Evolutionary conservation across 1,140 invertebrate genomes (phyloP).

Genomic region (Berghia stephanieae): DNA sequence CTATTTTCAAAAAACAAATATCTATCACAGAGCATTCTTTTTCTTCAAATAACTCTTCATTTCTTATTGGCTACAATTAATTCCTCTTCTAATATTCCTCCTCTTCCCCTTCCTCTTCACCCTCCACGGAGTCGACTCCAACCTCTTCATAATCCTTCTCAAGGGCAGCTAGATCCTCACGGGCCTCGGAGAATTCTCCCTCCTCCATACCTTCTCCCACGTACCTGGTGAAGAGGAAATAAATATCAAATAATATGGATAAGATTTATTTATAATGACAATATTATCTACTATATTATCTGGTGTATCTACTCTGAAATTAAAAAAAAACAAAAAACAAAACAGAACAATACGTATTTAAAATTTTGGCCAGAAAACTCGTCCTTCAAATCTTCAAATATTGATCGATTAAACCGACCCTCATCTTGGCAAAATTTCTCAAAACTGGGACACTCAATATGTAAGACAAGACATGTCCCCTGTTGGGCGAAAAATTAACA

Average conservation of each 20-base stretch:
- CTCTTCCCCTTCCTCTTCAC: slow-evolving; percentile 29
- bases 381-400: no score
- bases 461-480: no score
- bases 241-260: no score
- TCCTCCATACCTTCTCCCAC: slow-evolving; percentile 69
- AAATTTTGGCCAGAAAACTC: no score
- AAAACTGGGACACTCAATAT: no score
- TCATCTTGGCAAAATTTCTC: no score
- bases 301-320: background rate
- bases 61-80: background rate
- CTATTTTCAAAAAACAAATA: background rate
- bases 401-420: no score
- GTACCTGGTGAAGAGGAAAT: slow-evolving; percentile 61
- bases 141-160: no score
- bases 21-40: background rate
- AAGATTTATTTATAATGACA: background rate
- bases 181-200: slow-evolving; percentile 79
- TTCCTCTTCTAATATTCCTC: background rate
- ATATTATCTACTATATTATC: background rate
- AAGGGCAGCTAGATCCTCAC: slow-evolving; percentile 87
- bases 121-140: slow-evolving; percentile 63
- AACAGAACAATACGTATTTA: no score
- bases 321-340: background rate
- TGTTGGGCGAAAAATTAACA: no score
- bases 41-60: background rate